Conservation (phyloP, 2,888 invertebrate species). For the Calameuta filiformis region DNA sequence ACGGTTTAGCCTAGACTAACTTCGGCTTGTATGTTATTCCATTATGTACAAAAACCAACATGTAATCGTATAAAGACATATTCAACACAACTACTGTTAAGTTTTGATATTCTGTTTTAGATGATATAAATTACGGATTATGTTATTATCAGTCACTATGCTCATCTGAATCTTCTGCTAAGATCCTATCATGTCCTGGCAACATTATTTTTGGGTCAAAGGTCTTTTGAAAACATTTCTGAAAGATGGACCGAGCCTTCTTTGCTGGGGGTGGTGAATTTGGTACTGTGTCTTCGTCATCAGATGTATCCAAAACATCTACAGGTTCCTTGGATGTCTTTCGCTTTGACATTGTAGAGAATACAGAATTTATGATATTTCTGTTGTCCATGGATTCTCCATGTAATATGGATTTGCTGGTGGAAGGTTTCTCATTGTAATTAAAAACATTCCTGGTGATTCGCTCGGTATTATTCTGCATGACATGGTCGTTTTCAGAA, state of each 20-base stretch:
- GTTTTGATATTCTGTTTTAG: background rate
- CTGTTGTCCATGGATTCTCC: background rate
- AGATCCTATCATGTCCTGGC: slow-evolving; percentile 70
- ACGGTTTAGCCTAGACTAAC: background rate
- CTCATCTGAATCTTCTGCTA: slow-evolving; percentile 81
- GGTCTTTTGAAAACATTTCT: slow-evolving; percentile 80
- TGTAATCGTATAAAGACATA: background rate
- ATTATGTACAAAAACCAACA: background rate
- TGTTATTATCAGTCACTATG: slow-evolving; percentile 53
- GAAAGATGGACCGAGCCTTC: slow-evolving; percentile 74
- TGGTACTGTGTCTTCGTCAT: slow-evolving; percentile 68
- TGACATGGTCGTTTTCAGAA: background rate
- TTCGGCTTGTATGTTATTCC: background rate
- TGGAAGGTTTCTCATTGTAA: background rate
- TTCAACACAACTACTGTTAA: background rate
- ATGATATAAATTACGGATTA: background rate
- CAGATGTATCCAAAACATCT: slow-evolving; percentile 42
- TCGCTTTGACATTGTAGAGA: slow-evolving; percentile 25
- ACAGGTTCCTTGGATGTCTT: slow-evolving; percentile 38
- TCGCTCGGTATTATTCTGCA: background rate
- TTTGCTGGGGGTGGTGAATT: slow-evolving; percentile 73
- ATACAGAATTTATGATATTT: slow-evolving; percentile 11
- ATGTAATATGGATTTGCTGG: background rate
- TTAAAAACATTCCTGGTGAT: background rate
- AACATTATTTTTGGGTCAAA: slow-evolving; percentile 69